A percentile compares a stretch with the other conserved stretches of the same genome.
These are phyloP conservation scores for Drosophila subobscura DNA, from an alignment of 1,140 invertebrate species.

Conservation along the genomic window DNA sequence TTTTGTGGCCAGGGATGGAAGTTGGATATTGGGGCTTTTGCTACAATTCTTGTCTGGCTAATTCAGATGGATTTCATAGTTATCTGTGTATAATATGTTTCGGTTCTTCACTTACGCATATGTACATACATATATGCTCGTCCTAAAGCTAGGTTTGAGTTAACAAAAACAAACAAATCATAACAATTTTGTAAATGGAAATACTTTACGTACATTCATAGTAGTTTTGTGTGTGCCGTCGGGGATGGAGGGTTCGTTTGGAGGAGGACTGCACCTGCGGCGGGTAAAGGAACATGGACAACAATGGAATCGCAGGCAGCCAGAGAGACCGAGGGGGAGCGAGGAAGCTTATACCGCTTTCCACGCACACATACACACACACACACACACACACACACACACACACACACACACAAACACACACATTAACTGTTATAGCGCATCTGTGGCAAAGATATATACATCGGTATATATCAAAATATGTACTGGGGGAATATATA, in stretches of 20 bases:
- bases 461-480: constrained; percentile 39
- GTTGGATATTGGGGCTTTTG: constrained; percentile 6
- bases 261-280: constrained; percentile 6
- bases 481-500: constrained; percentile 29
- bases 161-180: constrained; percentile 78
- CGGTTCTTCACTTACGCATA: constrained; percentile 15
- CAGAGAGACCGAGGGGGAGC: constrained; percentile 20
- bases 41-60: constrained; percentile 44
- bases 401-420: background rate
- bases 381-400: no score
- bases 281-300: constrained; percentile 17
- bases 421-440: constrained; percentile 6
- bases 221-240: constrained; percentile 35
- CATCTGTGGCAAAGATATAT: constrained; percentile 10
- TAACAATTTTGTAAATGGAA: constrained; percentile 70
- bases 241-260: constrained; percentile 14
- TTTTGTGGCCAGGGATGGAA: constrained; percentile 5
- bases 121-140: constrained; percentile 35
- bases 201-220: constrained; percentile 50
- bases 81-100: constrained; percentile 26
- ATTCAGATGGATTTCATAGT: constrained; percentile 41
- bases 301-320: constrained; percentile 8
- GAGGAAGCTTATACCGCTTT: constrained; percentile 12
- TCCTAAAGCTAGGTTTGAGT: constrained; percentile 70
- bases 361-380: constrained; percentile 6